Conservation (phyloP, 2,888 invertebrate species). For the Macaria notata region DNA sequence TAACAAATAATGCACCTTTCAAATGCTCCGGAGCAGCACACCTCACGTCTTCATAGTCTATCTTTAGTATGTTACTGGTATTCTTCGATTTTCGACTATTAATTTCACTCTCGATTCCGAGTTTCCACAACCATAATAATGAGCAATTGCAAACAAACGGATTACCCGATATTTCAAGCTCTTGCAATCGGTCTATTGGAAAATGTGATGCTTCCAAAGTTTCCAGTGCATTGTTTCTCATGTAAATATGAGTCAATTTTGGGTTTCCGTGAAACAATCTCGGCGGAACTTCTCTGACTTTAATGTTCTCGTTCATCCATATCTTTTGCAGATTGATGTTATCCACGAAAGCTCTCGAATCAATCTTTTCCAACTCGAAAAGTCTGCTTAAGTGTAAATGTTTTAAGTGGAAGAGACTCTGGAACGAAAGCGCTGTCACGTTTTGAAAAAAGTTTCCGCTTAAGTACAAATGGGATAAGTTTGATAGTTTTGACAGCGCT, state of each 20-base stretch:
- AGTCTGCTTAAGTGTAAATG: constrained; percentile 88
- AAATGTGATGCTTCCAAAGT: constrained; percentile 91
- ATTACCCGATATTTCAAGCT: constrained; percentile 90
- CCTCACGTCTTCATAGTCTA: constrained; percentile 82
- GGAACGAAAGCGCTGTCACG: constrained; percentile 89
- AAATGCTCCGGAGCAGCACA: constrained; percentile 83
- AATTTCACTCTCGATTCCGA: constrained; percentile 75
- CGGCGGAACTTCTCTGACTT: constrained; percentile 88
- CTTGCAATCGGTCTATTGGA: constrained; percentile 89
- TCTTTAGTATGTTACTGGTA: constrained; percentile 64
- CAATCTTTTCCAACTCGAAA: constrained; percentile 85
- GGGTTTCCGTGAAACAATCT: constrained; percentile 93
- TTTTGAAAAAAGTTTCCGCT: constrained; percentile 90
- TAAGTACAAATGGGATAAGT: constrained; percentile 88
- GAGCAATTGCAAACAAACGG: constrained; percentile 94
- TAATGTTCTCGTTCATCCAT: constrained; percentile 89
- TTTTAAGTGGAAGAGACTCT: constrained; percentile 91
- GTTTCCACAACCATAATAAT: constrained; percentile 92
- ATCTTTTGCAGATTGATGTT: constrained; percentile 91
- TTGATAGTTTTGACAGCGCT: constrained; percentile 88
- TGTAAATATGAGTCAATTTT: constrained; percentile 88
- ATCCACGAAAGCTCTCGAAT: constrained; percentile 91
- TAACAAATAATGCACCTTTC: constrained; percentile 74
- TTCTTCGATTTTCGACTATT: constrained; percentile 63
- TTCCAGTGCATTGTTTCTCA: constrained; percentile 88